A percentile compares a stretch with the other conserved stretches of the same genome.
These are phyloP conservation scores for Epinotia nisella DNA, from an alignment of 2,888 invertebrate species.

Conservation along the genomic window DNA sequence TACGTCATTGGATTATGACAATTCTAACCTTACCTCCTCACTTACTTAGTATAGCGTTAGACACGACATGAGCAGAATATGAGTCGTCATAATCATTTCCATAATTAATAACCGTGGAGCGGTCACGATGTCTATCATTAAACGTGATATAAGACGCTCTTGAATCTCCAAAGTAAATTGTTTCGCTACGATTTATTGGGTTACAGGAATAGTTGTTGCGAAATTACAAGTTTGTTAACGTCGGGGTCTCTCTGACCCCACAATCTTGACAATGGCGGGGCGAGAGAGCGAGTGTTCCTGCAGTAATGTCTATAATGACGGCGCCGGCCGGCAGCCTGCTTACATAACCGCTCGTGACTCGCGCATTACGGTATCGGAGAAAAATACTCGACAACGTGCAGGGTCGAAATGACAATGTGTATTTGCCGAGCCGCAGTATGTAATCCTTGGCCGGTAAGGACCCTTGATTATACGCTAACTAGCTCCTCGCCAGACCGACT, in stretches of 20 bases:
- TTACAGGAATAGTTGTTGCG: slow-evolving; percentile 75
- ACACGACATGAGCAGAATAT: slow-evolving; percentile 63
- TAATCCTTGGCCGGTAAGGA: slow-evolving; percentile 34
- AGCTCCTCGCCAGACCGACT: slow-evolving; percentile 22
- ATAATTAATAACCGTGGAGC: slow-evolving; percentile 75
- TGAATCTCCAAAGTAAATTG: slow-evolving; percentile 71
- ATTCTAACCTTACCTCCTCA: slow-evolving; percentile 50
- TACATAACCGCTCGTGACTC: slow-evolving; percentile 84
- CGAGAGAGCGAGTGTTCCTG: slow-evolving; percentile 73
- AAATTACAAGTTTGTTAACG: slow-evolving; percentile 79
- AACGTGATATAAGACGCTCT: slow-evolving; percentile 66
- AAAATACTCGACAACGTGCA: slow-evolving; percentile 69
- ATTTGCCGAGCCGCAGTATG: slow-evolving; percentile 37
- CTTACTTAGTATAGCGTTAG: slow-evolving; percentile 52
- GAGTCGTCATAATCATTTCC: slow-evolving; percentile 70
- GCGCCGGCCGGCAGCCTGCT: slow-evolving; percentile 79
- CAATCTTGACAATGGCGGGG: slow-evolving; percentile 83
- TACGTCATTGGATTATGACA: slow-evolving; percentile 48
- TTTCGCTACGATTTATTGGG: slow-evolving; percentile 79
- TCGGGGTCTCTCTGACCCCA: slow-evolving; percentile 77
- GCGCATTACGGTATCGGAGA: slow-evolving; percentile 82
- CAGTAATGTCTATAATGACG: slow-evolving; percentile 81
- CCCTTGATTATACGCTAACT: slow-evolving; percentile 41
- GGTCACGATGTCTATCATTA: slow-evolving; percentile 75
- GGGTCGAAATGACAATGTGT: slow-evolving; percentile 56